phyloP scores from a whole-genome alignment of 2,888 invertebrate genomes.

The Brachycybe producta region DNA sequence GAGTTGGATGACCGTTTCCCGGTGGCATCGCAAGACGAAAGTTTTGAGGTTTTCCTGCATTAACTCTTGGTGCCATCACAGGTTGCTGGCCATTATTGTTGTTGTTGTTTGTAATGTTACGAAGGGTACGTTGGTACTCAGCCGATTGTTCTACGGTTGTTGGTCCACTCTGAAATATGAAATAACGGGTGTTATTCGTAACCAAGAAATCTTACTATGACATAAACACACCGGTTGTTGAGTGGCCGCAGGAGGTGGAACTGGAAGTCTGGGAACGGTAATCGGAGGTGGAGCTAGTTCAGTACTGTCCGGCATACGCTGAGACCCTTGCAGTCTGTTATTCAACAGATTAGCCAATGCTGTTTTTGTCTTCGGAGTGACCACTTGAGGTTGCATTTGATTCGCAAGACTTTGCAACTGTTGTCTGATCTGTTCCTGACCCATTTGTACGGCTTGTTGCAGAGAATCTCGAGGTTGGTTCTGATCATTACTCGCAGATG shows the following conservation, averaged over 20 bases:
- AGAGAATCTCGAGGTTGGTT: slow-evolving; percentile 9
- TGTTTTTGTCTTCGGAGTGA: slow-evolving; percentile 83
- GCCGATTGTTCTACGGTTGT: not conserved
- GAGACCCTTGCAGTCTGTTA: slow-evolving; percentile 50
- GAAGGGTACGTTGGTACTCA: slow-evolving; percentile 37
- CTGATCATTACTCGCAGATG: not conserved
- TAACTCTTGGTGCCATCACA: slow-evolving; percentile 16
- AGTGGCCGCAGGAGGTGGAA: not conserved
- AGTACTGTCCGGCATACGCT: slow-evolving; percentile 22
- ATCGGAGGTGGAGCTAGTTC: slow-evolving; percentile 15
- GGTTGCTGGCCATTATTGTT: slow-evolving; percentile 34
- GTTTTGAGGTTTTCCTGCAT: slow-evolving; percentile 5
- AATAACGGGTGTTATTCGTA: too few species aligned
- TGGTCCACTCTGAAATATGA: too few species aligned
- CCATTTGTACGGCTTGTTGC: slow-evolving; percentile 15
- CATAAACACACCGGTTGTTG: too few species aligned
- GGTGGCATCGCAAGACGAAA: not conserved
- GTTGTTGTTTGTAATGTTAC: slow-evolving; percentile 45
- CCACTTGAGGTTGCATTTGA: slow-evolving; percentile 42
- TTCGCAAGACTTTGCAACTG: slow-evolving; percentile 18
- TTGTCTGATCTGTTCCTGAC: slow-evolving; percentile 20
- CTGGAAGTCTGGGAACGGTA: slow-evolving; percentile 14
- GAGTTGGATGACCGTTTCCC: slow-evolving; percentile 21
- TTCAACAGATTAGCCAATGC: slow-evolving; percentile 89
- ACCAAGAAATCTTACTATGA: too few species aligned